Conservation (phyloP, 2,888 invertebrate genomes). For the Tenthredo amoena region DNA sequence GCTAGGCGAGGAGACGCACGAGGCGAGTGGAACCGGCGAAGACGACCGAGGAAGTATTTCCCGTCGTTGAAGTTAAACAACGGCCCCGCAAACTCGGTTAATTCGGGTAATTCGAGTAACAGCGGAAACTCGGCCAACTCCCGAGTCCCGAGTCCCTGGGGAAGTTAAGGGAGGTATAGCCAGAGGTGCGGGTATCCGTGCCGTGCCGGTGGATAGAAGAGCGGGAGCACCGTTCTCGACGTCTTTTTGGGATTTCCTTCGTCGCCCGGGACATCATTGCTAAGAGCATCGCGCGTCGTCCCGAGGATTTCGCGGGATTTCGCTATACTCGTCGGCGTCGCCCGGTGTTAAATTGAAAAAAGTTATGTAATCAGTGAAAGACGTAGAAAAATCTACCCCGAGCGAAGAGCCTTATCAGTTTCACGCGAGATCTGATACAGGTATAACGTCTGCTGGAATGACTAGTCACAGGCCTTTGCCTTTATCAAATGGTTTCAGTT, state of each 20-base stretch:
- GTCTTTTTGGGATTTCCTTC: slow-evolving; percentile 10
- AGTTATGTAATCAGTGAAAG: not conserved
- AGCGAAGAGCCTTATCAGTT: not conserved
- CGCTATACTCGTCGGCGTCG: not conserved
- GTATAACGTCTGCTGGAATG: not conserved
- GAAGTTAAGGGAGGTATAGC: not conserved
- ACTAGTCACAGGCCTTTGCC: not conserved
- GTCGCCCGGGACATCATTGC: not conserved
- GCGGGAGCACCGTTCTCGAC: not conserved
- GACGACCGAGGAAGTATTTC: slow-evolving; percentile 3
- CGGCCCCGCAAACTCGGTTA: slow-evolving; percentile 42
- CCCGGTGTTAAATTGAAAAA: not conserved
- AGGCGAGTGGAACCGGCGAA: not conserved
- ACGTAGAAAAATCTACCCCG: not conserved
- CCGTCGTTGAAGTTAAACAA: slow-evolving; percentile 42
- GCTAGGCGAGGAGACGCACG: not conserved
- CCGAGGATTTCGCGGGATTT: not conserved
- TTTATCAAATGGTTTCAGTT: not conserved
- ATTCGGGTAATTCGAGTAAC: slow-evolving; percentile 42
- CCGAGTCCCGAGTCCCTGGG: slow-evolving; percentile 29
- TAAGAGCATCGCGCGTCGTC: not conserved
- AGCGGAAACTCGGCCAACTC: slow-evolving; percentile 30
- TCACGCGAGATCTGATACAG: not conserved
- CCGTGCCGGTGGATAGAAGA: not conserved
- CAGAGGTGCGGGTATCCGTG: not conserved